phyloP scores from a whole-genome alignment of 2,888 invertebrate genomes.

The Orthosia gothica region DNA sequence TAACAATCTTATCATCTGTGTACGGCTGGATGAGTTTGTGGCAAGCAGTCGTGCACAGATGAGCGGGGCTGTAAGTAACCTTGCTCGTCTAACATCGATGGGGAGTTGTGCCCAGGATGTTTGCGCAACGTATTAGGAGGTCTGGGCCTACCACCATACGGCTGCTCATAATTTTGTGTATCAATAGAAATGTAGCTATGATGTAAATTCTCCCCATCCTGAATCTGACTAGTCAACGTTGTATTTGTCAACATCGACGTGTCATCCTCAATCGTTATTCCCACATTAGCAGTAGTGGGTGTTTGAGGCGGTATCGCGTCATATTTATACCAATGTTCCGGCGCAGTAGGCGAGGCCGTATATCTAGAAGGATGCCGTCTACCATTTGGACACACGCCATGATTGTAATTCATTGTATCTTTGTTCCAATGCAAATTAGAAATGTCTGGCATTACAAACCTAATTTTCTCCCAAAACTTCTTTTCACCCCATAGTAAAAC shows the following conservation, averaged over 20 bases:
- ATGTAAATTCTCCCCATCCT: conserved; percentile 92
- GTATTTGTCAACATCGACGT: conserved; percentile 92
- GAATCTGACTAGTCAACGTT: conserved; percentile 92
- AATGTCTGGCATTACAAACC: conserved; percentile 95
- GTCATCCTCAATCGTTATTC: conserved; percentile 91
- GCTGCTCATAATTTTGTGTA: conserved; percentile 90
- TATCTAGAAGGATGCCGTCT: conserved; percentile 92
- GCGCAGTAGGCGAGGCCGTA: conserved; percentile 94
- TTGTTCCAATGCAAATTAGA: conserved; percentile 93
- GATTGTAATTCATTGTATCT: conserved; percentile 90
- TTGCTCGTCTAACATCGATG: conserved; percentile 89
- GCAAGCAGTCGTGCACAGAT: conserved; percentile 89
- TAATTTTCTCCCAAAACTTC: conserved; percentile 97
- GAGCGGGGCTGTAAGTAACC: conserved; percentile 91
- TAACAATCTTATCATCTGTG: conserved; percentile 88
- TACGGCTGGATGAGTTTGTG: conserved; percentile 88
- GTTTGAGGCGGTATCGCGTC: conserved; percentile 92
- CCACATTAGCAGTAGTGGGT: conserved; percentile 89
- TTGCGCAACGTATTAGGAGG: conserved; percentile 88
- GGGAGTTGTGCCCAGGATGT: conserved; percentile 86
- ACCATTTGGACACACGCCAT: conserved; percentile 90
- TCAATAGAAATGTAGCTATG: conserved; percentile 94
- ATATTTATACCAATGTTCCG: conserved; percentile 94
- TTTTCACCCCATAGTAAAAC: conserved; percentile 96
- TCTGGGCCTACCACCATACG: conserved; percentile 87